Percentiles rank a stretch among this genome's conserved stretches.
These are phyloP conservation scores for Sinocyclocheilus maitianheensis DNA, from an alignment of 2,113 vertebrate species.

Conservation along the genomic window DNA sequence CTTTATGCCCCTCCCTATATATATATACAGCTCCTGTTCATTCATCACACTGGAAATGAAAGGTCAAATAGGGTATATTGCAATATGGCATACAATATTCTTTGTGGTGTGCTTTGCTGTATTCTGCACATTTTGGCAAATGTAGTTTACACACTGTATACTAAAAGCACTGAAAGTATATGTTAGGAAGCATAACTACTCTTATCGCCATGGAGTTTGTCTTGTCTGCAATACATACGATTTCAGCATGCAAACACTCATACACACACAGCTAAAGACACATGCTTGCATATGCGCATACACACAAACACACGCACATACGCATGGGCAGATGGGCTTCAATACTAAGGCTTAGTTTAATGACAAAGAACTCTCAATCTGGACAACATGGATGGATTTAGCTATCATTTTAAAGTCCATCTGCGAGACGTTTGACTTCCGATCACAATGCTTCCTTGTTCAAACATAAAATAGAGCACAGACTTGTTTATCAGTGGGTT, in stretches of 20 bases:
- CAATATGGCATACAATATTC: not conserved
- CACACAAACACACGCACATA: constrained; percentile 56
- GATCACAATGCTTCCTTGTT: constrained; percentile 64
- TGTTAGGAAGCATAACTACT: not conserved
- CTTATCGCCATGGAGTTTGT: constrained; percentile 53
- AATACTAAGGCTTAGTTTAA: constrained; percentile 77
- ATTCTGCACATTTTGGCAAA: not conserved
- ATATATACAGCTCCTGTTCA: not conserved
- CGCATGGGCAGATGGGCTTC: constrained; percentile 74
- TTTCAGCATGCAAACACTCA: not conserved
- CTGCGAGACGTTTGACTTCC: constrained; percentile 72
- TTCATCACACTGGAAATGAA: not conserved
- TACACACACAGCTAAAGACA: constrained; percentile 30
- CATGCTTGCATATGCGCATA: constrained; percentile 53
- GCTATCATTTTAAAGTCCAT: constrained; percentile 78
- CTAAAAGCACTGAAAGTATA: not conserved
- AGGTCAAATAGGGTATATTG: not conserved
- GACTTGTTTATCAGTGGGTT: constrained; percentile 23
- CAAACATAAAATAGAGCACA: constrained; percentile 11
- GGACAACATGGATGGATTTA: constrained; percentile 72
- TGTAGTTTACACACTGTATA: not conserved
- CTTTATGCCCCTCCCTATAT: not conserved
- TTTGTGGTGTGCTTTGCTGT: not conserved
- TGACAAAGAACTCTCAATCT: constrained; percentile 79
- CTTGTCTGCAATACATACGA: constrained; percentile 54